These are phyloP conservation scores for Dipodomys ordii DNA, from an alignment of 2,113 vertebrate species.

Conservation along the genomic window DNA sequence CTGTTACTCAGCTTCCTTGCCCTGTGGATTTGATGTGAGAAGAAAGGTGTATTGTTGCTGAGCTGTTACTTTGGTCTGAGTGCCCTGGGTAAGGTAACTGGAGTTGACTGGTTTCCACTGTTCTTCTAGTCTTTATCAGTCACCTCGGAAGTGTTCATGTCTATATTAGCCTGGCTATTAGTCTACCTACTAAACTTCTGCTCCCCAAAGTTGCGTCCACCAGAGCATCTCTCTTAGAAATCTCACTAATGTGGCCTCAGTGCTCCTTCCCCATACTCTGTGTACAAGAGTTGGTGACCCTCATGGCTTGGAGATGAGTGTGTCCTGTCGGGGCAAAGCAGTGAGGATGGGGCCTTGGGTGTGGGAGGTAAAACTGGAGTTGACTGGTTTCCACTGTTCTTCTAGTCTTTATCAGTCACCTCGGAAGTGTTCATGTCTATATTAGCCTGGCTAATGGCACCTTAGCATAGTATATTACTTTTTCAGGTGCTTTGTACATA, in stretches of 20 bases:
- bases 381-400: neutral
- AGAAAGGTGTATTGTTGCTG: neutral
- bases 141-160: no score
- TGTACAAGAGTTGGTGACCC: neutral
- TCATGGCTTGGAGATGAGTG: neutral
- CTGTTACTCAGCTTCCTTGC: neutral
- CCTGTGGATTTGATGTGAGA: neutral
- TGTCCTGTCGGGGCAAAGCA: neutral
- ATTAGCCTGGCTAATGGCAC: neutral
- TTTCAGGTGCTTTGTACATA: neutral
- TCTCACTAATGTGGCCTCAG: neutral
- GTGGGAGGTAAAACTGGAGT: neutral
- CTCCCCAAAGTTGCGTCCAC: neutral
- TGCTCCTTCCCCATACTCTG: neutral
- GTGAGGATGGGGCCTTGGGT: neutral
- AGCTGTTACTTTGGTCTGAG: conserved; percentile 3
- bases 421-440: neutral
- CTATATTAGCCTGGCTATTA: no score
- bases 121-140: no score
- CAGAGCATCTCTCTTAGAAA: neutral
- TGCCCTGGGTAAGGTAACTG: neutral
- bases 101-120: no score
- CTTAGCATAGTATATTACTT: neutral
- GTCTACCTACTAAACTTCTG: neutral
- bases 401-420: neutral